Base-by-base conservation (phyloP, 2,797 vertebrate species). In the Spinus pinus region DNA sequence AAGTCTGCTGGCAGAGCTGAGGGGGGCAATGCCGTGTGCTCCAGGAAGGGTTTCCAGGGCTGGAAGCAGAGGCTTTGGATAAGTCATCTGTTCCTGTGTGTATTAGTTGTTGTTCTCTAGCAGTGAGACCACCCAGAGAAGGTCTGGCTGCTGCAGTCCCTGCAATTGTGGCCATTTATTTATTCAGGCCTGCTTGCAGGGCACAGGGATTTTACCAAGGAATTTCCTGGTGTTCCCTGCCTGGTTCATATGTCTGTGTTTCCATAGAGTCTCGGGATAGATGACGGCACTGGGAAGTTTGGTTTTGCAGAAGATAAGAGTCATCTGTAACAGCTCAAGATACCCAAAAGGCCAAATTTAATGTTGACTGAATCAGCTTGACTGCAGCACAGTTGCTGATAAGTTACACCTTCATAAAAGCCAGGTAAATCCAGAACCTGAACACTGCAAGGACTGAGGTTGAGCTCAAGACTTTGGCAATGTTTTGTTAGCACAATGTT, bases 41-140 rank as follows among this genome's bases (percentile, higher is more conserved):
- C 37, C n/a, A 5, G 47, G 30, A 69, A 83, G 15, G 1, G 16
- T 57, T 92, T 28, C n/a, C 80, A 81, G 41, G 17, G 33, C 66
- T 87, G 65, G 69, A 41, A 61, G 49, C 49, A 60, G 46, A 15
- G 33, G 23, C 17, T 84, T 60, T 81, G 39, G 11, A 44, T 61
- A 53, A 5, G 13, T 57, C 7, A 35, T 50, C 57, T 14, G 37
- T 12, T 58, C 42, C 58, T 53, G 16, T 1, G 5, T 1, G 1
- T 14, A 9, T 71, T 54, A 78, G 46, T 6, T 83, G 51, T 66
- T 72, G 39, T 47, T 62, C 60, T 61, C 39, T n/a, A 37, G 46
- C 2, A 4, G 41, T 0, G 5, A 66, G 42, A 35, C 28, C 0
- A 3, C 25, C 21, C 46, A 30, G 41, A 0, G 0, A 51, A 60